Percentiles rank a stretch among this genome's conserved stretches.
Conservation (phyloP, 2,888 invertebrate genomes). For the Malacosoma neustria region DNA sequence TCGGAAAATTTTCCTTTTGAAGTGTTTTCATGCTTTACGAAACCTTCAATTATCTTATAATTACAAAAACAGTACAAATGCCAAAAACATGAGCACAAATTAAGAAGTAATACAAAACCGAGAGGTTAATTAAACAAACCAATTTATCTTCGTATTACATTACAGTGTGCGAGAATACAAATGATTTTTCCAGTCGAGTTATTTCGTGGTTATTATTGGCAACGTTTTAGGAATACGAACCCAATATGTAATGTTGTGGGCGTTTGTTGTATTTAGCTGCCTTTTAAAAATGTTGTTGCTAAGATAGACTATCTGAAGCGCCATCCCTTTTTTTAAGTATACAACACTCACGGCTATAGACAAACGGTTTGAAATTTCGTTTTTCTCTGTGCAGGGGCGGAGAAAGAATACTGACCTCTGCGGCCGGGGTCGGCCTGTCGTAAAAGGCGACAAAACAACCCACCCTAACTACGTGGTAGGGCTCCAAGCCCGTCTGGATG, state of each 20-base stretch:
- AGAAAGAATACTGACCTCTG: too few relatives aligned
- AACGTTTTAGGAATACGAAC: neutral
- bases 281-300: neutral
- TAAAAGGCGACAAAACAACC: too few relatives aligned
- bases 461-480: too few relatives aligned
- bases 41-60: too few relatives aligned
- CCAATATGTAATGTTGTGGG: neutral
- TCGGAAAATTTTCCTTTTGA: too few relatives aligned
- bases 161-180: neutral
- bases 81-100: neutral
- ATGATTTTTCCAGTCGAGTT: neutral
- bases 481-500: too few relatives aligned
- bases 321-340: neutral
- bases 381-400: too few relatives aligned
- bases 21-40: too few relatives aligned
- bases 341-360: too few relatives aligned
- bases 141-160: neutral
- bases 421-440: too few relatives aligned
- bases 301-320: neutral
- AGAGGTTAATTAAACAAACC: neutral
- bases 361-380: too few relatives aligned
- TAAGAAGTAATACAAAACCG: slow-evolving; percentile 9
- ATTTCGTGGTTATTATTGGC: neutral
- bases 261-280: neutral
- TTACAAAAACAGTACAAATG: too few relatives aligned